phyloP scores from a whole-genome alignment of 2,113 vertebrate species.

The Nannobrachium achirus region DNA sequence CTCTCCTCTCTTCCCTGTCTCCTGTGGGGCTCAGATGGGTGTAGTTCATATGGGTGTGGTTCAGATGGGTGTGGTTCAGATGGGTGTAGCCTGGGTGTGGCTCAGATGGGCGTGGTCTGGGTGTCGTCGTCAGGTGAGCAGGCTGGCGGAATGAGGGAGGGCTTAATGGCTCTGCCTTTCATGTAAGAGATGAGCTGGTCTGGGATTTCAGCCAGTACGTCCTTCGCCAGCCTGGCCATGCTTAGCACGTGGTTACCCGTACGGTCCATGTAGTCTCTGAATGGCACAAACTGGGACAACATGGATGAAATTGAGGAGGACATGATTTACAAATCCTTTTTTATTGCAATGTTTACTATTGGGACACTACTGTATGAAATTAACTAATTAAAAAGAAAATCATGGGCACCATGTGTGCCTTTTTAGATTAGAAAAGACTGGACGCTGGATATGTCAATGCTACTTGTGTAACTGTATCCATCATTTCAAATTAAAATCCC shows the following conservation, averaged over 20 bases:
- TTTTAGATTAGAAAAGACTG: background rate
- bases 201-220: slow-evolving; percentile 92
- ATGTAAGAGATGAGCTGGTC: slow-evolving; percentile 94
- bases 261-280: slow-evolving; percentile 93
- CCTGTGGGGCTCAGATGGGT: slow-evolving; percentile 61
- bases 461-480: too few relatives aligned
- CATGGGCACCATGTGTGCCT: background rate
- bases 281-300: slow-evolving; percentile 88
- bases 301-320: slow-evolving; percentile 3
- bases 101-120: slow-evolving; percentile 73
- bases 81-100: too few relatives aligned
- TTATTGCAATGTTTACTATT: too few relatives aligned
- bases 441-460: too few relatives aligned
- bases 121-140: slow-evolving; percentile 60
- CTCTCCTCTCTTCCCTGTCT: background rate
- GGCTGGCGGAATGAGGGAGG: slow-evolving; percentile 71
- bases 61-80: too few relatives aligned
- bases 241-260: slow-evolving; percentile 90
- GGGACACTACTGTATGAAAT: too few relatives aligned
- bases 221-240: slow-evolving; percentile 92
- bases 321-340: background rate
- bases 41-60: slow-evolving; percentile 67
- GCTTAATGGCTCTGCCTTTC: slow-evolving; percentile 85
- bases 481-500: too few relatives aligned
- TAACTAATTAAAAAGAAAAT: too few relatives aligned